Base-by-base conservation (phyloP, 2,888 invertebrate genomes). In the Mystacides longicornis region DNA sequence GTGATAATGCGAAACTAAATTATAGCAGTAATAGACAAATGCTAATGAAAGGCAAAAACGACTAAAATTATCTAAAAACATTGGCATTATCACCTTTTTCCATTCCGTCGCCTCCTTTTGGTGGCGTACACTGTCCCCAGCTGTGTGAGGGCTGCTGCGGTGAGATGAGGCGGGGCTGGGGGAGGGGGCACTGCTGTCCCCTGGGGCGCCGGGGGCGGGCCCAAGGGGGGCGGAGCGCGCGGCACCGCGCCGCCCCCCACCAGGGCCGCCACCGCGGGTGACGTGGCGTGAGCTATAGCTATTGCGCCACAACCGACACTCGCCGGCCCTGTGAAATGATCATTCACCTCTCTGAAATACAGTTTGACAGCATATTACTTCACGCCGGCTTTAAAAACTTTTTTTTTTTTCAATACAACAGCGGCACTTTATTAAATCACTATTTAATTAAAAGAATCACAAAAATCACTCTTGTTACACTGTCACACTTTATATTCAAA, bases 41-140 rank as follows among this genome's bases (percentile, higher is more conserved):
- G n/a, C n/a, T n/a, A n/a, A n/a, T n/a, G n/a, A n/a, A n/a, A n/a
- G n/a, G n/a, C n/a, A n/a, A n/a, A n/a, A n/a, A n/a, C n/a, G n/a
- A n/a, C n/a, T n/a, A n/a, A n/a, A n/a, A n/a, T n/a, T n/a, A n/a
- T n/a, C n/a, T n/a, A n/a, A n/a, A n/a, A n/a, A n/a, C n/a, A 27
- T 27, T 27, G 11, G 27, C 11, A 11, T 27, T 27, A 27, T 75
- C 73, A 95, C 96, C 94, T 95, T 80, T 96, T 96, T 64, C 95
- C 95, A 77, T 95, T 96, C 71, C 96, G 82, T 67, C 96, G 81
- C 69, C 96, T 82, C 69, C 96, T 79, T 78, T 96, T 96, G 66
- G 96, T 96, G 66, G 96, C 96, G 75, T 96, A 96, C 68, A 96
- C 96, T 67, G 95, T 96, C 65, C 93, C 93, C 68, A 94, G 84